Evolutionary conservation across 2,797 vertebrate genomes (phyloP), one percentile per base, ranked within the genome.

Genomic region (Jordanella pulchra): DNA sequence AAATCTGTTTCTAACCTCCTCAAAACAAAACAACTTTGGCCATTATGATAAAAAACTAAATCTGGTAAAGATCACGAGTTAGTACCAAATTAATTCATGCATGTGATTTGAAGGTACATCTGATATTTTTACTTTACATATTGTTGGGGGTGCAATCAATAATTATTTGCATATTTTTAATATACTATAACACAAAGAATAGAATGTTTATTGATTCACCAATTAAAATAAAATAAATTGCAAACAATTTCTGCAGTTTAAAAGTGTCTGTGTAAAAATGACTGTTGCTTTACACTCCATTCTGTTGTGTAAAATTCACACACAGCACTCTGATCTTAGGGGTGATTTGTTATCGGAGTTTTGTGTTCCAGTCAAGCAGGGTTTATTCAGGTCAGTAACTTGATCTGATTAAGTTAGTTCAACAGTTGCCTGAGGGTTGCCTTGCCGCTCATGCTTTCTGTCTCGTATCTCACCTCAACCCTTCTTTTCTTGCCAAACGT

Each of bases 301-400:
- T 4, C 12, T 30, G 12, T 15, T 42, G 27, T 30, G 50, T 56
- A 54, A 21, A 32, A 47, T 7, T 44, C 51, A 48, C 69, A 42
- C 72, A 23, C 64, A 63, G 28, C 47, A 42, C 63, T 13, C 11
- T 54, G 50, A 39, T 76, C 77, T 75, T 67, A 7, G 23, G 35
- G 82, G 56, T 18, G 25, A 25, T 67, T 78, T 86, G 81, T 73
- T 78, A 60, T 74, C 71, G 3, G 72, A 84, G 76, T 80, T 61
- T 64, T 84, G 82, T 86, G 75, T 85, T 87, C 53, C 79, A 84
- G 68, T 84, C 75, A 81, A 60, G 67, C 82, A 84, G 83, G 85
- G 84, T 89, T 91, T 90, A 91, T 91, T 78, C 90, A 90, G 90
- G 90, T 91, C 90, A 92, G 65, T 89, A 88, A 88, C 73, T 87